These are phyloP conservation scores for Phyto melanocephala DNA, from an alignment of 2,888 invertebrate genomes.

Conservation along the genomic window DNA sequence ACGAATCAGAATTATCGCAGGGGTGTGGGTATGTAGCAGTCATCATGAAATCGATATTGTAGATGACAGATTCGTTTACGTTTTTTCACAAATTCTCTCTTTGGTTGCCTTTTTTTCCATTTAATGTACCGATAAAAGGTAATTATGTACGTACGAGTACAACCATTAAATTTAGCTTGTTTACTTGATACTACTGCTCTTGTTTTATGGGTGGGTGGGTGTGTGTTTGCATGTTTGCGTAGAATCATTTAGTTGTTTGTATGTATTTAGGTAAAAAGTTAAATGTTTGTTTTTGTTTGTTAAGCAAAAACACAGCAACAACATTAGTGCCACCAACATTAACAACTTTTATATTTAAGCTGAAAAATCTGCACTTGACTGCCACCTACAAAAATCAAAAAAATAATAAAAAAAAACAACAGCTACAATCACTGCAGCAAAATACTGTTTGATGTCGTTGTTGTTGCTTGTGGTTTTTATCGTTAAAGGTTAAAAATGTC, in stretches of 20 bases:
- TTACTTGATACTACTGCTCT: not conserved
- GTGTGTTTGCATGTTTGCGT: not conserved
- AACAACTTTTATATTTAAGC: constrained; percentile 34
- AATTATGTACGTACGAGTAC: constrained; percentile 41
- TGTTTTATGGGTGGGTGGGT: not conserved
- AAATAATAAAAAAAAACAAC: constrained; percentile 14
- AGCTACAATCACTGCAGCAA: constrained; percentile 52
- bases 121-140: constrained; percentile 45
- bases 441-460: constrained; percentile 47
- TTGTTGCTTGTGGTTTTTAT: constrained; percentile 54
- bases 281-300: constrained; percentile 57
- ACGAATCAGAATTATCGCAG: constrained; percentile 39
- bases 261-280: constrained; percentile 52
- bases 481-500: constrained; percentile 58
- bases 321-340: not conserved
- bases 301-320: constrained; percentile 28
- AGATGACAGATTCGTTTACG: constrained; percentile 52
- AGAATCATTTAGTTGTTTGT: constrained; percentile 11
- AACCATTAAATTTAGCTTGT: constrained; percentile 51
- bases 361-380: constrained; percentile 58
- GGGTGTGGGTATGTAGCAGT: constrained; percentile 21
- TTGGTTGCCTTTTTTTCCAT: not conserved
- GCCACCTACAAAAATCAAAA: constrained; percentile 49
- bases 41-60: constrained; percentile 61
- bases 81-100: not conserved